Base-by-base conservation (phyloP, 2,113 vertebrate genomes). In the Pao palembangensis region DNA sequence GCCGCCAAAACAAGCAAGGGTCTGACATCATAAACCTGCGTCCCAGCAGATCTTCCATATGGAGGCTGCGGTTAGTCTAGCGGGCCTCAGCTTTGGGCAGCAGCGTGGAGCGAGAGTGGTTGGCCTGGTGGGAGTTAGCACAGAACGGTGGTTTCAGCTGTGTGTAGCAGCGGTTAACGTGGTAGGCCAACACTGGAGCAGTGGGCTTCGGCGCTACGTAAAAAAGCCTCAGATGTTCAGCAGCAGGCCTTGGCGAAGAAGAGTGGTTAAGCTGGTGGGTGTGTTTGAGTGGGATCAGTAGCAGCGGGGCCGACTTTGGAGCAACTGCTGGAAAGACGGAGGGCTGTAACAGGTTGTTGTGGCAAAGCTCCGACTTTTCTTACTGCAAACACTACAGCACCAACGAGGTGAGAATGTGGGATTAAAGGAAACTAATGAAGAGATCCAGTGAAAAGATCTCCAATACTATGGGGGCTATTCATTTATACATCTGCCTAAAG, bases 11-110 rank as follows among this genome's bases (percentile, higher is more conserved):
- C 80, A 90, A 91, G 87, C 86, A 90, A 73, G 51, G 56, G 68
- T 84, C 85, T 91, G 90, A 91, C 90, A 91, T 91, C 89, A 90
- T 90, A 85, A 90, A 91, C 83, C 88, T 88, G 87, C 82, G 79
- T 86, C 87, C 88, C 87, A 79, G 80, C 79, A 88, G 88, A 86
- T 85, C 78, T 31, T 83, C 76, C 86, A 75, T 80, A 83, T 77
- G 82, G 81, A 82, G 78, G 71, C 80, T 81, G 85, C 60, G 84
- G 87, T 87, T 80, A 76, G 74, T 73, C 68, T 42, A 76, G 74
- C 71, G 66, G 76, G 79, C 83, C 79, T 84, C 73, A 65, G 71
- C 52, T 75, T 73, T 69, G 82, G 79, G 84, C 82, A 81, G 66
- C 68, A 60, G 69, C 31, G 11, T 56, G 56, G 77, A 82, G 76